Percentiles rank a stretch among this genome's conserved stretches.
Evolutionary conservation across 2,888 invertebrate genomes (phyloP).

Genomic region (Yponomeuta malinellus): DNA sequence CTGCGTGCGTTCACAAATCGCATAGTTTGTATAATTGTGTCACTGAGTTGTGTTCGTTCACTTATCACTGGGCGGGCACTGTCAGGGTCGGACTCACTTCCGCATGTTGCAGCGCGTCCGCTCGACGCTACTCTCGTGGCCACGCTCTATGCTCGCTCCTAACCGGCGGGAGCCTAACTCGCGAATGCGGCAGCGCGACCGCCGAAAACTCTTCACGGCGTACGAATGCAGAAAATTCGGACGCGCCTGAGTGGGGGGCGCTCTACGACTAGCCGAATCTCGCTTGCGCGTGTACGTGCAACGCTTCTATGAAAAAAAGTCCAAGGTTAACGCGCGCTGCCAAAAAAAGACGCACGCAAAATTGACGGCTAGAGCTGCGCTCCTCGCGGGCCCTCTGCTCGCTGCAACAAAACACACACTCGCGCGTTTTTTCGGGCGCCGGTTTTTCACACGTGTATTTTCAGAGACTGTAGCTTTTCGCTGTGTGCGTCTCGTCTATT

Average conservation of each 20-base stretch:
- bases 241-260: slow-evolving; percentile 71
- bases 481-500: slow-evolving; percentile 7
- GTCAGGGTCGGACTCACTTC: slow-evolving; percentile 55
- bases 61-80: slow-evolving; percentile 43
- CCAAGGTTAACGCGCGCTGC: slow-evolving; percentile 75
- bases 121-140: slow-evolving; percentile 32
- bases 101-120: slow-evolving; percentile 66
- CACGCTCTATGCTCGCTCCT: slow-evolving; percentile 44
- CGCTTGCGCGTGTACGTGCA: slow-evolving; percentile 72
- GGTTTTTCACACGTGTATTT: slow-evolving; percentile 15
- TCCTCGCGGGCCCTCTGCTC: slow-evolving; percentile 49
- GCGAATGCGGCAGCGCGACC: slow-evolving; percentile 59
- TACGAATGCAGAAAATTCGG: slow-evolving; percentile 74
- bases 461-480: not conserved
- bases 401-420: slow-evolving; percentile 49
- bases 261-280: slow-evolving; percentile 72
- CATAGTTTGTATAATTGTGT: slow-evolving; percentile 54
- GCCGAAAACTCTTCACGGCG: slow-evolving; percentile 71
- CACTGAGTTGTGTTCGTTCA: slow-evolving; percentile 53
- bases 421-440: slow-evolving; percentile 25
- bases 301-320: slow-evolving; percentile 72
- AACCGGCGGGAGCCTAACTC: slow-evolving; percentile 65
- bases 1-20: slow-evolving; percentile 56
- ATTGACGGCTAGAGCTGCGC: slow-evolving; percentile 69
- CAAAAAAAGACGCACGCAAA: slow-evolving; percentile 76